phyloP scores from a whole-genome alignment of 2,113 vertebrate genomes.

The Dromiciops gliroides region DNA sequence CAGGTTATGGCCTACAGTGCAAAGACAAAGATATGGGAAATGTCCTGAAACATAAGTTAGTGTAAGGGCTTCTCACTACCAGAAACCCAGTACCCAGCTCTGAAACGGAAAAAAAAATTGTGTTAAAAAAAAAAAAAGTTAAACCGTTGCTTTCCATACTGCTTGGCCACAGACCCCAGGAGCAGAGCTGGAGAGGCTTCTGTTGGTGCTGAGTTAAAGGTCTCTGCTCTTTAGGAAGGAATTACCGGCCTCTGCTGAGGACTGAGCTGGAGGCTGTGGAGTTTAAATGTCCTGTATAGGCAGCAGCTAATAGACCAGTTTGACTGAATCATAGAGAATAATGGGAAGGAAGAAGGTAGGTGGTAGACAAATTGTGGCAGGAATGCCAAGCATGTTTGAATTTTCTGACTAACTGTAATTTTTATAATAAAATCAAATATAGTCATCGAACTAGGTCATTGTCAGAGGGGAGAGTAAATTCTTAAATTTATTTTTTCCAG shows the following conservation, averaged over 20 bases:
- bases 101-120: neutral
- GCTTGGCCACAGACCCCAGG: too few relatives aligned
- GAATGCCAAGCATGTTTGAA: neutral
- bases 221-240: neutral
- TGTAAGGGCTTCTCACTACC: neutral
- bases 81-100: neutral
- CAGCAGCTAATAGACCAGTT: neutral
- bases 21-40: neutral
- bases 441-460: neutral
- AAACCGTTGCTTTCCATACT: neutral
- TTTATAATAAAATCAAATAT: neutral
- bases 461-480: neutral
- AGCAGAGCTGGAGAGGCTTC: neutral
- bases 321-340: neutral
- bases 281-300: neutral
- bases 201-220: neutral
- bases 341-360: neutral
- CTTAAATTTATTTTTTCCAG: conserved; percentile 10
- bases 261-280: neutral
- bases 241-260: neutral
- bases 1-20: neutral
- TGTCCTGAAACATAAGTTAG: neutral
- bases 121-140: neutral
- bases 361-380: neutral
- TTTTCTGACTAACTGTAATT: neutral